Base-by-base conservation (phyloP, 2,113 vertebrate genomes). In the Phyllostomus discolor region DNA sequence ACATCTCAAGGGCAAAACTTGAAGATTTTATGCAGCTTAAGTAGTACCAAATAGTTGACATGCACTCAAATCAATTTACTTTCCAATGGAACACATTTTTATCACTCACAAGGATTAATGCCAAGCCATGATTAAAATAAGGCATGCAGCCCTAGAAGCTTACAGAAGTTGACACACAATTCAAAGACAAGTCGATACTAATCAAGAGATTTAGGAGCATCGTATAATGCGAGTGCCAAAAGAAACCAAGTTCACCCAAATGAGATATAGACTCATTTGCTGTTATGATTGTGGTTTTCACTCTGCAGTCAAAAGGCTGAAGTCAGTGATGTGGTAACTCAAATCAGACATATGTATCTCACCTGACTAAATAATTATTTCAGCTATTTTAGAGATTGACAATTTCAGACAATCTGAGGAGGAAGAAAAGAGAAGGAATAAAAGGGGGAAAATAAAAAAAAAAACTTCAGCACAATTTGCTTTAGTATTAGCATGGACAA, bases 151-250 rank as follows among this genome's bases (percentile, higher is more conserved):
- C 11, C 26, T 82, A 12, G 26, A 88, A 86, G 2, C 33, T 89
- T 52, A 70, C 41, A 64, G 41, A 94, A 81, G 28, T 89, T 93
- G 67, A 78, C 66, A 91, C 17, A 59, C 31, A 88, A 70, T 35
- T 72, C 90, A 91, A 43, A 88, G n/a, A 75, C 41, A 85, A 73
- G 70, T 93, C 86, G 88, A 28, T 95, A 88, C 50, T 81, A 82
- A 95, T 93, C 50, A 91, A 75, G 43, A 91, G 57, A 80, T 28
- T 83, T 75, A 93, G 48, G 35, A 82, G 26, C 26, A 90, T 67
- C 54, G 35, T 57, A 41, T 50, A 95, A 72, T 70, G 38, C 24
- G 38, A 85, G 9, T 67, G 26, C 46, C n/a, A 48, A 86, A 57
- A 72, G n/a, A 72, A 52, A 46, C 3, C 28, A 59, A 48, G 57